phyloP scores from a whole-genome alignment of 2,888 invertebrate species.

The Auanema freiburgensis region DNA sequence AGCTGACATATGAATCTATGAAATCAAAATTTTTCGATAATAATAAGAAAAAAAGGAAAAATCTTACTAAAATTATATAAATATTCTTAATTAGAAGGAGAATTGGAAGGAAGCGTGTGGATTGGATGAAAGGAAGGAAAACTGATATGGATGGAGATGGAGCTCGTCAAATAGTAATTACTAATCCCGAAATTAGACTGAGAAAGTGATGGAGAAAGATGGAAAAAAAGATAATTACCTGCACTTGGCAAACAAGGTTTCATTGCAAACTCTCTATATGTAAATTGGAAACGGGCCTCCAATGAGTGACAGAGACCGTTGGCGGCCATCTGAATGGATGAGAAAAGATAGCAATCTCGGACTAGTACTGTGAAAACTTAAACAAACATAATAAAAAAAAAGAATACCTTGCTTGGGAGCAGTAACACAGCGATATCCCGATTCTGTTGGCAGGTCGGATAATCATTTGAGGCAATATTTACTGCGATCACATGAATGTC shows the following conservation, averaged over 20 bases:
- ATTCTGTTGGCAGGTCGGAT: constrained; percentile 13
- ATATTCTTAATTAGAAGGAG: too few species aligned
- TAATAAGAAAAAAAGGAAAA: too few species aligned
- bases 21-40: too few species aligned
- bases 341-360: neutral
- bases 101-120: too few species aligned
- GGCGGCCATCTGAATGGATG: constrained; percentile 7
- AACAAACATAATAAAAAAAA: constrained; percentile 4
- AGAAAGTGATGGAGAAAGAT: neutral
- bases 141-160: too few species aligned
- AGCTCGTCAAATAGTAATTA: too few species aligned
- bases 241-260: constrained; percentile 1
- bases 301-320: constrained; percentile 10
- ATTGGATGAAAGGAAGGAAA: too few species aligned
- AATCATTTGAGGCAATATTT: constrained; percentile 13
- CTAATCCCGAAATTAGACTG: constrained; percentile 2
- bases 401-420: neutral
- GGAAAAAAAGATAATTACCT: neutral
- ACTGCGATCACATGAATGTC: constrained; percentile 14
- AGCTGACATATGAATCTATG: too few species aligned
- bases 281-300: constrained; percentile 9
- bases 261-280: constrained; percentile 14
- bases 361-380: neutral
- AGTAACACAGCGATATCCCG: constrained; percentile 14
- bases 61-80: too few species aligned